A percentile compares a stretch with the other conserved stretches of the same genome.
phyloP scores from a whole-genome alignment of 2,113 vertebrate species.

The Sigmodon hispidus region DNA sequence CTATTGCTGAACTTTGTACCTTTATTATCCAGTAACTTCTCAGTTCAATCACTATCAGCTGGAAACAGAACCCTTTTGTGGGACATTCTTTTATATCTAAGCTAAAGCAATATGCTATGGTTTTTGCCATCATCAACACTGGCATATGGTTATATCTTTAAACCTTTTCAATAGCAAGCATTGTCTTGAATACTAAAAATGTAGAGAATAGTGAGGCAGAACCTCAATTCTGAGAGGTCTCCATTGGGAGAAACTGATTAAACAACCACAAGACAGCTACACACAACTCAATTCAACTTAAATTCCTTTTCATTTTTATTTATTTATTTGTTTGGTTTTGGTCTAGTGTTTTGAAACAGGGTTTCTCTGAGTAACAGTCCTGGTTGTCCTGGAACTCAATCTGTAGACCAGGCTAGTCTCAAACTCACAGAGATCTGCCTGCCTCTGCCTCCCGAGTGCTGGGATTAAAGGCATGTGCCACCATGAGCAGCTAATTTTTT shows the following conservation, averaged over 20 bases:
- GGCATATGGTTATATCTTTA: neutral
- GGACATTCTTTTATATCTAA: neutral
- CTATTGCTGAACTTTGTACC: neutral
- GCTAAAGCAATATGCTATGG: neutral
- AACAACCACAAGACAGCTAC: neutral
- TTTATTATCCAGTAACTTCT: neutral
- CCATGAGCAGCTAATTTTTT: neutral
- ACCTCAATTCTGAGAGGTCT: neutral
- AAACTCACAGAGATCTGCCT: neutral
- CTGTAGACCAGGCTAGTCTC: neutral
- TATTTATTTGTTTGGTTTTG: neutral
- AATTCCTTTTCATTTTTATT: neutral
- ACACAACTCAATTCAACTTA: neutral
- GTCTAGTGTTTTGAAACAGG: neutral
- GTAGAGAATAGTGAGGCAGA: neutral
- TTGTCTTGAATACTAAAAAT: neutral
- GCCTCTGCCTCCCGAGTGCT: neutral
- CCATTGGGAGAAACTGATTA: neutral
- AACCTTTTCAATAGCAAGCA: neutral
- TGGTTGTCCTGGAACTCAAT: neutral
- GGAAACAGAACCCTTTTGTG: neutral
- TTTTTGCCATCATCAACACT: neutral
- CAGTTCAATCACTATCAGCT: neutral
- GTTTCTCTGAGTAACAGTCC: neutral
- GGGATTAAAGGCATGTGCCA: neutral